phyloP scores from a whole-genome alignment of 1,140 invertebrate species.

The Meteorus sp. region DNA sequence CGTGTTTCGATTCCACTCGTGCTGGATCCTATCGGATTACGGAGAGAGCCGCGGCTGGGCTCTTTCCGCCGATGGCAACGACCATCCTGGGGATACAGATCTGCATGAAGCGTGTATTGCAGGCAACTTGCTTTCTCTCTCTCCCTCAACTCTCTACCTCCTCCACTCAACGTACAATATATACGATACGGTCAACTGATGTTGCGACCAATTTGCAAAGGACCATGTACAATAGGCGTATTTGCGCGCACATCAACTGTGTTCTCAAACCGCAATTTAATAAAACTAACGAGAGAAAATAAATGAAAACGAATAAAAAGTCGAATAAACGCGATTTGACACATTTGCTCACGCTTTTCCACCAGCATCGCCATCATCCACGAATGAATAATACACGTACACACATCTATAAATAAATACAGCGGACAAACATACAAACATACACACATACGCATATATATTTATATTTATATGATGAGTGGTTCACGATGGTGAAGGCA shows the following conservation, averaged over 20 bases:
- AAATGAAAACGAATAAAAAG: too few species aligned
- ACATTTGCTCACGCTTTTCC: too few species aligned
- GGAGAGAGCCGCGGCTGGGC: slow-evolving; percentile 3
- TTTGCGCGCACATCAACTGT: neutral
- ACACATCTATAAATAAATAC: too few species aligned
- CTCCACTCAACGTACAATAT: too few species aligned
- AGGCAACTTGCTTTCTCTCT: neutral
- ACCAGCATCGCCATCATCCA: too few species aligned
- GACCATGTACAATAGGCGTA: too few species aligned
- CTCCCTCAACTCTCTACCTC: neutral
- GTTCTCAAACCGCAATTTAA: too few species aligned
- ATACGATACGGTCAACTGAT: slow-evolving; percentile 18
- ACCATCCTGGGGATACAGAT: slow-evolving; percentile 27
- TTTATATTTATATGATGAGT: slow-evolving; percentile 17
- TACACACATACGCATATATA: neutral
- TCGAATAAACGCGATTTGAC: too few species aligned
- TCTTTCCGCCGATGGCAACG: slow-evolving; percentile 26
- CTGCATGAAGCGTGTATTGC: slow-evolving; percentile 15
- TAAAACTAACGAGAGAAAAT: too few species aligned
- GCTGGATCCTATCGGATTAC: slow-evolving; percentile 29
- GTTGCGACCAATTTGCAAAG: slow-evolving; percentile 24
- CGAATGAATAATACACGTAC: too few species aligned
- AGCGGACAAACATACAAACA: too few species aligned
- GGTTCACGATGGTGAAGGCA: slow-evolving; percentile 11
- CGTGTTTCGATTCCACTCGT: slow-evolving; percentile 29